Conservation (phyloP, 1,140 invertebrate genomes). For the Tyrophagus putrescentiae region DNA sequence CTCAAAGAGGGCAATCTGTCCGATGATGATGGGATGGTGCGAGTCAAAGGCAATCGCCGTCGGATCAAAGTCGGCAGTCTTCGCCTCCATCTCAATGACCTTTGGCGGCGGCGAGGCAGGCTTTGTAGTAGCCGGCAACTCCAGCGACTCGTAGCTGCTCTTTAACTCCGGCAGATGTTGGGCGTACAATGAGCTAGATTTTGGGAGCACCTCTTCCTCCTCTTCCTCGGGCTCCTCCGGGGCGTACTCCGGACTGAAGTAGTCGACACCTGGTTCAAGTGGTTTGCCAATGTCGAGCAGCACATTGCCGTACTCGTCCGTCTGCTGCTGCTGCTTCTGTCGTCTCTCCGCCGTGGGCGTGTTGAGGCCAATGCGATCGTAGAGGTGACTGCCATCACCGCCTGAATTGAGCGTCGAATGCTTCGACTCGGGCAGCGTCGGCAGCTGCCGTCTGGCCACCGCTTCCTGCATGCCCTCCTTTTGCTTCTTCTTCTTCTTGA, state of each 20-base stretch:
- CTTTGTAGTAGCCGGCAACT: not conserved
- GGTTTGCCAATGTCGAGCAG: constrained; percentile 2
- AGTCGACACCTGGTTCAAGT: not conserved
- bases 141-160: not conserved
- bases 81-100: not conserved
- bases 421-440: not conserved
- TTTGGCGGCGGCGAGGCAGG: not conserved
- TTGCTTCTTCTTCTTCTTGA: not conserved
- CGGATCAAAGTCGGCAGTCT: not conserved
- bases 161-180: not conserved
- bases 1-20: constrained; percentile 1
- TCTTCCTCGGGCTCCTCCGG: not conserved
- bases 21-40: not conserved
- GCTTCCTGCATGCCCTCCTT: not conserved
- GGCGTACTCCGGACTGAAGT: not conserved
- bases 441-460: not conserved
- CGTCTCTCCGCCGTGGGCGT: not conserved
- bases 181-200: not conserved
- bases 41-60: not conserved
- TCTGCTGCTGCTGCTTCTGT: not conserved
- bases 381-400: not conserved
- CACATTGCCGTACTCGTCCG: not conserved
- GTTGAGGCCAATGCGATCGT: not conserved
- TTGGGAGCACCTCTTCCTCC: not conserved
- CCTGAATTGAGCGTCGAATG: not conserved